A percentile compares a stretch with the other conserved stretches of the same genome.
Conservation (phyloP, 2,888 invertebrate genomes). For the Lysandra bellargus region DNA sequence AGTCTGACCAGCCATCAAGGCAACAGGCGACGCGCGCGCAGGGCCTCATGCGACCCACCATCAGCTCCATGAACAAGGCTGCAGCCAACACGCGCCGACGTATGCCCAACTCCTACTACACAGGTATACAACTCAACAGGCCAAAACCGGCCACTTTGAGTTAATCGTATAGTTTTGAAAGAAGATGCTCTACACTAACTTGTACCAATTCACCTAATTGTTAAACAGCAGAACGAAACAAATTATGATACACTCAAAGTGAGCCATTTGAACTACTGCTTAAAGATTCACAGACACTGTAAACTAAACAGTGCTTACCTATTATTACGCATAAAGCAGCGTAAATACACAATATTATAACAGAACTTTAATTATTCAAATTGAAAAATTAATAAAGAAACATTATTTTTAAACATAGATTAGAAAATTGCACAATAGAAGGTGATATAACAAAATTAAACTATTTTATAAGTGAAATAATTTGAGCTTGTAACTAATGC, state of each 20-base stretch:
- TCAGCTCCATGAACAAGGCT: conserved; percentile 90
- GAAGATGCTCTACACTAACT: too few relatives aligned
- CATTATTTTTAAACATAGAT: not conserved
- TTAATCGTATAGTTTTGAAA: too few relatives aligned
- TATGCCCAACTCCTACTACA: conserved; percentile 83
- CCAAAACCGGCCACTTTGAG: not conserved
- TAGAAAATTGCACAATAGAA: not conserved
- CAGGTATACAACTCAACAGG: conserved; percentile 71
- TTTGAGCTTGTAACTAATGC: not conserved
- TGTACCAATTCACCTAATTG: too few relatives aligned
- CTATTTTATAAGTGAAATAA: not conserved
- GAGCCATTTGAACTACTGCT: not conserved
- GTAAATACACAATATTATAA: not conserved
- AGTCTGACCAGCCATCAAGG: conserved; percentile 81
- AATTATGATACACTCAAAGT: not conserved
- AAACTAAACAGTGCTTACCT: not conserved
- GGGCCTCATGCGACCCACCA: conserved; percentile 88
- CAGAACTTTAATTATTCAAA: too few relatives aligned
- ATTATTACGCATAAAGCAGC: not conserved
- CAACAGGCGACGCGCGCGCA: conserved; percentile 57
- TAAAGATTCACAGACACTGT: not conserved
- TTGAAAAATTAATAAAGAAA: not conserved
- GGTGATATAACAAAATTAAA: not conserved
- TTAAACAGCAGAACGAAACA: not conserved
- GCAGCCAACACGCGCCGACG: conserved; percentile 77